phyloP scores from a whole-genome alignment of 2,888 invertebrate species.

The Caenorhabditis zanzibari region DNA sequence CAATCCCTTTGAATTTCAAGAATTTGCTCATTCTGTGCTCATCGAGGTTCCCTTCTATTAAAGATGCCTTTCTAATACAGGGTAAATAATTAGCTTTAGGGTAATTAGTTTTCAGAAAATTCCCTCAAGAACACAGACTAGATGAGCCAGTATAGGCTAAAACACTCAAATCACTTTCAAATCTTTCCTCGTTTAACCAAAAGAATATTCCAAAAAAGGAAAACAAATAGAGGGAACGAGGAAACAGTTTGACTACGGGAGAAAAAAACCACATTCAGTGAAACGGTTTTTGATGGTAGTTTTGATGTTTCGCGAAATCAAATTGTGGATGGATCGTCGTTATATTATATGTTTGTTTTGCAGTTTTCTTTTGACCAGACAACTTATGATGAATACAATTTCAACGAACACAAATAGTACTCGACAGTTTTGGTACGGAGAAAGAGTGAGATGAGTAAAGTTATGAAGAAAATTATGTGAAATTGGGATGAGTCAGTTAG shows the following conservation, averaged over 20 bases:
- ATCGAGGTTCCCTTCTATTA: too few relatives aligned
- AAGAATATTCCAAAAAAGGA: too few relatives aligned
- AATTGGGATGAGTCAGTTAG: conserved; percentile 15
- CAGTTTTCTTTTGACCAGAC: conserved; percentile 48
- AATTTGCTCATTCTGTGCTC: too few relatives aligned
- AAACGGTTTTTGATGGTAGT: conserved; percentile 47
- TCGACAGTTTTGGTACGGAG: conserved; percentile 26
- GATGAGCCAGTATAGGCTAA: too few relatives aligned
- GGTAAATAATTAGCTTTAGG: too few relatives aligned
- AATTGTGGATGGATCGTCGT: conserved; percentile 28
- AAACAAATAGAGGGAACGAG: background rate
- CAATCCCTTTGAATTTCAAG: too few relatives aligned
- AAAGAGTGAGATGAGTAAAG: background rate
- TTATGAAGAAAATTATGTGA: background rate
- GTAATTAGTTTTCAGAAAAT: too few relatives aligned
- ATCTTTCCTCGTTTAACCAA: too few relatives aligned
- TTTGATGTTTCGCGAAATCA: conserved; percentile 27
- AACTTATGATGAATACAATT: conserved; percentile 14
- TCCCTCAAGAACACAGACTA: too few relatives aligned
- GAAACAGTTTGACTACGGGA: conserved; percentile 1
- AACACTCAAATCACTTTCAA: too few relatives aligned
- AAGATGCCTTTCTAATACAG: too few relatives aligned
- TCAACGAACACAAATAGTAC: conserved; percentile 34
- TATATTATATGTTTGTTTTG: conserved; percentile 49
- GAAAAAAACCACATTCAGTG: conserved; percentile 16